A percentile compares a stretch with the other conserved stretches of the same genome.
These are phyloP conservation scores for Ammodytes marinus DNA, from an alignment of 2,113 vertebrate genomes.

Conservation along the genomic window DNA sequence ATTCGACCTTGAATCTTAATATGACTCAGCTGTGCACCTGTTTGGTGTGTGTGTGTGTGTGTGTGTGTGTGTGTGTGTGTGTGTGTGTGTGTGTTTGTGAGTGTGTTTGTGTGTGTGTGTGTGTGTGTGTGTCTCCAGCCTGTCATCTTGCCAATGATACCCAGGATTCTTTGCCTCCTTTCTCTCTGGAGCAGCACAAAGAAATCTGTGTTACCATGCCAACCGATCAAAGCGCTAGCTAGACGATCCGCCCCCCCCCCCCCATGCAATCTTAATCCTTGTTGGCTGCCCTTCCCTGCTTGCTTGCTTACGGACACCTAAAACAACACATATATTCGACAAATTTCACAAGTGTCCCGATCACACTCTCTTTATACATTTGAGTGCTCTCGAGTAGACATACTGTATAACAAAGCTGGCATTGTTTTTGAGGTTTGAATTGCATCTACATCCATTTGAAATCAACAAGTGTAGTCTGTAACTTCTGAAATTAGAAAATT, in stretches of 20 bases:
- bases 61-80: slow-evolving; percentile 43
- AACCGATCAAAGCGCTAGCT: slow-evolving; percentile 73
- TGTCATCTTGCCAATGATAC: slow-evolving; percentile 70
- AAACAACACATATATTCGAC: slow-evolving; percentile 49
- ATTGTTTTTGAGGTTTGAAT: neutral
- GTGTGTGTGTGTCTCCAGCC: slow-evolving; percentile 35
- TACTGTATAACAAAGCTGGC: neutral
- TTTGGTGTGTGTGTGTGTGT: slow-evolving; percentile 41
- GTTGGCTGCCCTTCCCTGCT: slow-evolving; percentile 50
- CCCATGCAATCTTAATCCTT: slow-evolving; percentile 39
- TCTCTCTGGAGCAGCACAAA: slow-evolving; percentile 71
- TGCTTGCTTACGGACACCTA: slow-evolving; percentile 25
- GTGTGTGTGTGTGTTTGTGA: slow-evolving; percentile 34
- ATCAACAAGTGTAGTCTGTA: slow-evolving; percentile 17
- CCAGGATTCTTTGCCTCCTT: slow-evolving; percentile 70
- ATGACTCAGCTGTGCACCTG: slow-evolving; percentile 66
- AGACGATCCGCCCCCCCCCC: slow-evolving; percentile 32
- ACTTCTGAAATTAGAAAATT: slow-evolving; percentile 9
- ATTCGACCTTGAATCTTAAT: slow-evolving; percentile 77
- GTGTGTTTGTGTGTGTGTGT: slow-evolving; percentile 47
- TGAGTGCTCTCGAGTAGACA: neutral
- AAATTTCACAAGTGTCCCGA: slow-evolving; percentile 31
- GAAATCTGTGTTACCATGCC: slow-evolving; percentile 80
- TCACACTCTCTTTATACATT: slow-evolving; percentile 4
- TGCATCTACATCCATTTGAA: slow-evolving; percentile 8